Percentiles rank a stretch among this genome's conserved stretches.
These are phyloP conservation scores for Leptinotarsa haldemani DNA, from an alignment of 2,888 invertebrate species.

Conservation along the genomic window DNA sequence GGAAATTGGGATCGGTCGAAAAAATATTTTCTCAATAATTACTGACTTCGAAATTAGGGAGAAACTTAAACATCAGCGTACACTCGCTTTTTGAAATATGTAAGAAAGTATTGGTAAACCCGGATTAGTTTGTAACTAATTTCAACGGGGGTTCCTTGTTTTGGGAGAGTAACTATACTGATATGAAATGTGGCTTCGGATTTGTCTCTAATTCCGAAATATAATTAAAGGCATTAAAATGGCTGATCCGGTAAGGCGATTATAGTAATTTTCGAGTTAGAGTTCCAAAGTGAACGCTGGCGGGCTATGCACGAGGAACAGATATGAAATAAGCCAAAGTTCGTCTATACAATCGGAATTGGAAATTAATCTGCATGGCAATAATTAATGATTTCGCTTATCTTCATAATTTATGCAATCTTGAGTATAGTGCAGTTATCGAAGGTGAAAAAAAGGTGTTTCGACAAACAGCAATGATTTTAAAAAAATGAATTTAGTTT, in stretches of 20 bases:
- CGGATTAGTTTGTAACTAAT: constrained; percentile 42
- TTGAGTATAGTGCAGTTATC: too few relatives aligned
- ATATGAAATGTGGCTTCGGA: constrained; percentile 42
- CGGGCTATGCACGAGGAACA: not conserved
- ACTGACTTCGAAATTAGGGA: too few relatives aligned
- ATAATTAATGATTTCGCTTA: too few relatives aligned
- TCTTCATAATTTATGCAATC: too few relatives aligned
- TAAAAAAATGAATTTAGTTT: too few relatives aligned
- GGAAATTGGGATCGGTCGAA: too few relatives aligned
- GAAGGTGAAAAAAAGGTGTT: too few relatives aligned
- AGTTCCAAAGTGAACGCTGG: not conserved
- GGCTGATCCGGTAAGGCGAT: constrained; percentile 56
- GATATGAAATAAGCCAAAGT: not conserved
- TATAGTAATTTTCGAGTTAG: constrained; percentile 47
- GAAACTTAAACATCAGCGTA: not conserved
- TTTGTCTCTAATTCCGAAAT: constrained; percentile 50
- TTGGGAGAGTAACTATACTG: constrained; percentile 35
- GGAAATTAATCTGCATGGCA: too few relatives aligned
- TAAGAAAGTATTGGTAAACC: constrained; percentile 30
- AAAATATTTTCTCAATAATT: too few relatives aligned
- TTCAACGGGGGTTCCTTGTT: constrained; percentile 39
- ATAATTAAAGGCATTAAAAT: constrained; percentile 56
- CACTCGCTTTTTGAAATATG: not conserved
- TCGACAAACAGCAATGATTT: too few relatives aligned
- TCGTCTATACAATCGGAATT: too few relatives aligned